Conservation (phyloP, 1,140 invertebrate species). For the Archegozetes longisetosus region DNA sequence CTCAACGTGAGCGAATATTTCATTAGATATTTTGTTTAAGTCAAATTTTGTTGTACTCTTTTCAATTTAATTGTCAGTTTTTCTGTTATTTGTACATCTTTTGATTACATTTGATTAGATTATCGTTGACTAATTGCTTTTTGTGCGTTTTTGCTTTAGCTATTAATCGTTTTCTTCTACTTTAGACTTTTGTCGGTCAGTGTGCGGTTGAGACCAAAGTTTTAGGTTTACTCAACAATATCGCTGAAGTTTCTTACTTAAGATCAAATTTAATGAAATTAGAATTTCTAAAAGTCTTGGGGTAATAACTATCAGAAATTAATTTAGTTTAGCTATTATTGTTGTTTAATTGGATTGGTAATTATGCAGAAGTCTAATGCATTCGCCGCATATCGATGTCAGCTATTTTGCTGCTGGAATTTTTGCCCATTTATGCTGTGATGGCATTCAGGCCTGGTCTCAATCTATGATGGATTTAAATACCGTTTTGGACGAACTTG, state of each 20-base stretch:
- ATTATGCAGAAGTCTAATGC: conserved; percentile 34
- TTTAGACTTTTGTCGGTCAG: conserved; percentile 40
- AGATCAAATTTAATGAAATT: conserved; percentile 44
- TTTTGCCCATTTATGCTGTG: conserved; percentile 54
- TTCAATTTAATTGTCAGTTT: no score
- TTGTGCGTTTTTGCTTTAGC: no score
- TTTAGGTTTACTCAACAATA: conserved; percentile 59
- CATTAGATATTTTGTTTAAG: no score
- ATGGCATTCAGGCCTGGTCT: conserved; percentile 38
- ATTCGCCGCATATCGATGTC: conserved; percentile 54
- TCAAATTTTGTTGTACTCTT: no score
- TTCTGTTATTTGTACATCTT: no score
- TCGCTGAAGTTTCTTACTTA: conserved; percentile 51
- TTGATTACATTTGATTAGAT: no score
- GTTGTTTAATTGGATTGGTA: background rate
- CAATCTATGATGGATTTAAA: conserved; percentile 28
- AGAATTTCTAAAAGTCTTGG: conserved; percentile 43
- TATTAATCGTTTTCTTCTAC: no score
- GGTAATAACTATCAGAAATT: no score
- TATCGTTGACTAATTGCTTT: no score
- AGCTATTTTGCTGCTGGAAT: conserved; percentile 70
- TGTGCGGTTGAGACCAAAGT: conserved; percentile 60
- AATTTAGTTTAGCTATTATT: conserved; percentile 16
- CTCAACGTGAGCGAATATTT: conserved; percentile 34
- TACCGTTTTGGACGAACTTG: conserved; percentile 40